phyloP scores from a whole-genome alignment of 1,140 invertebrate species.

The Aphaenogaster floridana region DNA sequence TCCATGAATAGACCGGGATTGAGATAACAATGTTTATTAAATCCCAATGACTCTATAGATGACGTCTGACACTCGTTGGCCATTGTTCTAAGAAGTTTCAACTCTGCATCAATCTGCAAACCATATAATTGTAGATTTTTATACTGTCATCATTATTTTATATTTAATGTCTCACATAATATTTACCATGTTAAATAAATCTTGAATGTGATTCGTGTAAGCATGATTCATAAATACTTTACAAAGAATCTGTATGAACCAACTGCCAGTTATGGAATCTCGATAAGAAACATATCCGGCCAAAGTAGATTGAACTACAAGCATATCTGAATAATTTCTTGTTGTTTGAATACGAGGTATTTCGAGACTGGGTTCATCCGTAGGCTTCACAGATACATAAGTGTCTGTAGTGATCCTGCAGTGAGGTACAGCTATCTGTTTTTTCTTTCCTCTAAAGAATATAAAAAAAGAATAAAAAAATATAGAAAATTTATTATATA shows the following conservation, averaged over 20 bases:
- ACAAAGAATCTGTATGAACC: slow-evolving; percentile 93
- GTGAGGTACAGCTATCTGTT: slow-evolving; percentile 58
- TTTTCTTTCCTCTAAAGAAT: slow-evolving; percentile 53
- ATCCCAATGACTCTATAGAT: slow-evolving; percentile 87
- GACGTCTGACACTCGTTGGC: slow-evolving; percentile 87
- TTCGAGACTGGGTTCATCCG: not conserved
- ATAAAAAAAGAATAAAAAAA: slow-evolving; percentile 8
- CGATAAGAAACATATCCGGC: slow-evolving; percentile 90
- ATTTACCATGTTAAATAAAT: slow-evolving; percentile 89
- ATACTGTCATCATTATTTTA: slow-evolving; percentile 6
- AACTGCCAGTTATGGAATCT: slow-evolving; percentile 89
- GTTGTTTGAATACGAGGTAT: not conserved
- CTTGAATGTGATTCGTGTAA: slow-evolving; percentile 88
- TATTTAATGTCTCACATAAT: not conserved
- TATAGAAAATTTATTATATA: not conserved
- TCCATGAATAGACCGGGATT: slow-evolving; percentile 87
- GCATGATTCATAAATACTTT: slow-evolving; percentile 91
- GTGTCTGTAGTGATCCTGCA: slow-evolving; percentile 64
- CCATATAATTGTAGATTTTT: slow-evolving; percentile 25
- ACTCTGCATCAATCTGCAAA: slow-evolving; percentile 82
- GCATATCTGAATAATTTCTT: slow-evolving; percentile 88
- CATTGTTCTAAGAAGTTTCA: slow-evolving; percentile 79
- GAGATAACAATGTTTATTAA: slow-evolving; percentile 89
- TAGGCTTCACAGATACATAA: not conserved
- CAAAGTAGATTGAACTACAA: slow-evolving; percentile 90